Evolutionary conservation across 2,113 vertebrate species (phyloP), one percentile per base, ranked within the genome.

Genomic region (Trochalopteron elliotii): DNA sequence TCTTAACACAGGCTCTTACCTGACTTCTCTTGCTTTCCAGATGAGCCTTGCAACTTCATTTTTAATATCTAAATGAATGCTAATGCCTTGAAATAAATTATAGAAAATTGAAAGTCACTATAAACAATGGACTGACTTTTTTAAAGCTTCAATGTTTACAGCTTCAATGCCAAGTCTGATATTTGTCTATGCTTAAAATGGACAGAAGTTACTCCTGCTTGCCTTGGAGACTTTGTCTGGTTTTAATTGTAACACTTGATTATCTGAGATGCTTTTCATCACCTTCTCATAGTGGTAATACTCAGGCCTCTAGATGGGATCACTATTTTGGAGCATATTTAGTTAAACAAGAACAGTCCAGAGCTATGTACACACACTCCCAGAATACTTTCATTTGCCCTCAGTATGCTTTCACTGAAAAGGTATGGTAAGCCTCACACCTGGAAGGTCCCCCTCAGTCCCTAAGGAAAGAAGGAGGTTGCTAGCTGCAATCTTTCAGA

Each of bases 241-340:
- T 93, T 97, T 94, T 64, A 92, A 87, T 79, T 89, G 52, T 75
- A 63, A 90, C 90, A 94, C 76, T 79, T 60, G 55, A 89, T 94
- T 96, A 96, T 92, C 92, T 94, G 83, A 95, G 92, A 88, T 90
- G 88, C 86, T 96, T 96, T 96, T 96, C 94, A 87, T 77, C 94
- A 84, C 96, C 76, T 91, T 86, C 76, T 77, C 60, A 28, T 10
- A 52, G 71, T 17, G 44, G 49, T 44, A 93, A 56, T 72, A 77
- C 27, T 68, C 57, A 75, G 53, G 53, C 88, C 68, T 88, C 69
- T 64, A 74, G 56, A 70, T 24, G 20, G 57, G 74, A 84, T 35
- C 68, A 49, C 44, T 83, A 1, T 40, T 90, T 94, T 78, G 72
- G 55, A 77, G 64, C 47, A 55, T 35, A 70, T 80, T 88, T 67